These are phyloP conservation scores for Polyodon spathula DNA, from an alignment of 2,113 vertebrate species.

Conservation along the genomic window DNA sequence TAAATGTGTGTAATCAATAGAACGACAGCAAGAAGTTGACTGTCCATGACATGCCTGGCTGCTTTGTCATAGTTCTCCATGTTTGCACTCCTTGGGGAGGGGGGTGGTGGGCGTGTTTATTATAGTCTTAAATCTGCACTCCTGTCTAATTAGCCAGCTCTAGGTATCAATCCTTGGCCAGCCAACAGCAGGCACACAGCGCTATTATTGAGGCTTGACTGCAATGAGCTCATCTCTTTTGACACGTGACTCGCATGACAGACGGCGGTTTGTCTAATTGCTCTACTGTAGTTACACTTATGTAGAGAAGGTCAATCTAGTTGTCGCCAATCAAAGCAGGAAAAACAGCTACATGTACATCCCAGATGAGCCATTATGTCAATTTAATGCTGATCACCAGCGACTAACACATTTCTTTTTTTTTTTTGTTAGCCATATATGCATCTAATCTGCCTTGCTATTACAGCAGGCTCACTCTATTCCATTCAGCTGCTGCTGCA, in stretches of 20 bases:
- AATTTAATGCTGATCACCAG: slow-evolving; percentile 44
- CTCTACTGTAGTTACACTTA: slow-evolving; percentile 45
- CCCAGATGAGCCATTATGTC: slow-evolving; percentile 43
- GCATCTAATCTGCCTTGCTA: slow-evolving; percentile 41
- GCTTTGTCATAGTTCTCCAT: slow-evolving; percentile 4
- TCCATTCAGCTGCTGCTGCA: slow-evolving; percentile 36
- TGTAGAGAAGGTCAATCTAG: slow-evolving; percentile 53
- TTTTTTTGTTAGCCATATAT: slow-evolving; percentile 24
- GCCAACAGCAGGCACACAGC: not conserved
- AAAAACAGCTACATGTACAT: slow-evolving; percentile 43
- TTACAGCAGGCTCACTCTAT: slow-evolving; percentile 28
- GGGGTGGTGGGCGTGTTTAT: too few species aligned
- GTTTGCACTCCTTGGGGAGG: too few species aligned
- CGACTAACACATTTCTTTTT: slow-evolving; percentile 27
- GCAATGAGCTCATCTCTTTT: slow-evolving; percentile 24
- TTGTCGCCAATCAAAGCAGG: slow-evolving; percentile 51
- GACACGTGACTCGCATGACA: slow-evolving; percentile 19
- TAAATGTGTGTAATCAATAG: not conserved
- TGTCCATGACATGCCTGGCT: too few species aligned
- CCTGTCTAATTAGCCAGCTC: slow-evolving; percentile 5
- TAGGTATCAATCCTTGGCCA: too few species aligned
- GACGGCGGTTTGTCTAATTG: slow-evolving; percentile 45
- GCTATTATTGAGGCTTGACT: not conserved
- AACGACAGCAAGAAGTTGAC: not conserved
- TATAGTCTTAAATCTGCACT: not conserved